Percentiles rank a stretch among this genome's conserved stretches.
These are phyloP conservation scores for Lichenostomus cassidix DNA, from an alignment of 2,113 vertebrate genomes.

Conservation along the genomic window DNA sequence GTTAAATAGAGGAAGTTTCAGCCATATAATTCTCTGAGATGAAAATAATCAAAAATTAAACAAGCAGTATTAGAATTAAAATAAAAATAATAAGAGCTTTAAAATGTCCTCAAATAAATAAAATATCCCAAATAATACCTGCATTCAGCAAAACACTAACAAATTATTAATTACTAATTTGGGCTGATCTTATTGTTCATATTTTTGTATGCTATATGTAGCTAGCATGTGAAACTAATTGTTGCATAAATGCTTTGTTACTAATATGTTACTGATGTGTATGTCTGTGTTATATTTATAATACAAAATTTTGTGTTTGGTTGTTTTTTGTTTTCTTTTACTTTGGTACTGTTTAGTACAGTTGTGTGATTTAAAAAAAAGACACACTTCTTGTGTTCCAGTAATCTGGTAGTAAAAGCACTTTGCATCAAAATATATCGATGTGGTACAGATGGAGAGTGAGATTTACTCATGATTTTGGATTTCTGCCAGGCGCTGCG, in stretches of 20 bases:
- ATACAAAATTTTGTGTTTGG: background rate
- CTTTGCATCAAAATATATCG: conserved; percentile 3
- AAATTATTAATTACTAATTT: background rate
- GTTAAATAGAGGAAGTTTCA: background rate
- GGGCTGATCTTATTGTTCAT: background rate
- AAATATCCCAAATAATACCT: background rate
- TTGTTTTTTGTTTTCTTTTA: background rate
- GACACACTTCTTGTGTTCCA: conserved; percentile 31
- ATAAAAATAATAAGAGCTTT: background rate
- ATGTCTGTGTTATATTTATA: background rate
- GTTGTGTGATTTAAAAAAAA: conserved; percentile 48
- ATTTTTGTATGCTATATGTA: background rate
- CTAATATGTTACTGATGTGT: conserved; percentile 1
- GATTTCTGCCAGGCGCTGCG: conserved; percentile 79
- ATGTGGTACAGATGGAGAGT: conserved; percentile 30
- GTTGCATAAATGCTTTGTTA: conserved; percentile 62
- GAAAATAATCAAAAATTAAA: background rate
- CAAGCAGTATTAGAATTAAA: background rate
- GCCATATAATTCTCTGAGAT: background rate
- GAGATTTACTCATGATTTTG: conserved; percentile 67
- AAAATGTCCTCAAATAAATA: background rate
- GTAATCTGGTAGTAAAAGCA: conserved; percentile 43
- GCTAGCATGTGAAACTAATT: conserved; percentile 46
- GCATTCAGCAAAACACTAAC: background rate
- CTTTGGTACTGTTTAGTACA: background rate